Percentiles rank a stretch among this genome's conserved stretches.
Conservation (phyloP, 2,888 invertebrate genomes). For the Aspidiotus destructor region DNA sequence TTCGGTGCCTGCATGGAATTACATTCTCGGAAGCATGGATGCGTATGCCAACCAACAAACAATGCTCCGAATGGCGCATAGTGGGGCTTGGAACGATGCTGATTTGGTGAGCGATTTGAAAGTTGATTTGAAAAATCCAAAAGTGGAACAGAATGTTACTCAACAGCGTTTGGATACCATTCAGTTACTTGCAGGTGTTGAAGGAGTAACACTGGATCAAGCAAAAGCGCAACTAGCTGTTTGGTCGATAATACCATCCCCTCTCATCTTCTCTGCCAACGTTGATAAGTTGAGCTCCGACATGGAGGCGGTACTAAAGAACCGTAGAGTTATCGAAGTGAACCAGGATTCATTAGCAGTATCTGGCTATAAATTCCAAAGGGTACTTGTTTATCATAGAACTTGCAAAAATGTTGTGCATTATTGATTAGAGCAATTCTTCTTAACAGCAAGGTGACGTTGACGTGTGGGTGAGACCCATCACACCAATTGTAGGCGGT, state of each 20-base stretch:
- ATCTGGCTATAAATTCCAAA: slow-evolving; percentile 49
- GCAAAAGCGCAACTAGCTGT: slow-evolving; percentile 62
- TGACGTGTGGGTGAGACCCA: slow-evolving; percentile 37
- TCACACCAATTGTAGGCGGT: slow-evolving; percentile 37
- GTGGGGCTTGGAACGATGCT: slow-evolving; percentile 65
- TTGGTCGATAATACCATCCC: slow-evolving; percentile 63
- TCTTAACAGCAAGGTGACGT: slow-evolving; percentile 33
- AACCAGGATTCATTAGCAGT: slow-evolving; percentile 59
- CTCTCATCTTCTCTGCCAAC: slow-evolving; percentile 62
- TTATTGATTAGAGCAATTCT: not conserved
- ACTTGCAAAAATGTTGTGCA: too few relatives aligned
- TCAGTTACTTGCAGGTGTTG: slow-evolving; percentile 53
- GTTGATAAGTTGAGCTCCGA: slow-evolving; percentile 51
- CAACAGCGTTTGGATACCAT: slow-evolving; percentile 19
- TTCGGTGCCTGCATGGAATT: slow-evolving; percentile 56
- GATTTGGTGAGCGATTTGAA: slow-evolving; percentile 51
- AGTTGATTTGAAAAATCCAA: too few relatives aligned
- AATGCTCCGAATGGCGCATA: slow-evolving; percentile 52
- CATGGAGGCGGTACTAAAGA: slow-evolving; percentile 53
- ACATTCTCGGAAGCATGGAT: slow-evolving; percentile 49
- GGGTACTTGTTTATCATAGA: not conserved
- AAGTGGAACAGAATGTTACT: too few relatives aligned
- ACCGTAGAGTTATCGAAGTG: slow-evolving; percentile 53
- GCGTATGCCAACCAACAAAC: slow-evolving; percentile 57
- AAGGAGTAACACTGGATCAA: slow-evolving; percentile 56